phyloP scores from a whole-genome alignment of 1,140 invertebrate genomes.

The Solenopsis invicta region DNA sequence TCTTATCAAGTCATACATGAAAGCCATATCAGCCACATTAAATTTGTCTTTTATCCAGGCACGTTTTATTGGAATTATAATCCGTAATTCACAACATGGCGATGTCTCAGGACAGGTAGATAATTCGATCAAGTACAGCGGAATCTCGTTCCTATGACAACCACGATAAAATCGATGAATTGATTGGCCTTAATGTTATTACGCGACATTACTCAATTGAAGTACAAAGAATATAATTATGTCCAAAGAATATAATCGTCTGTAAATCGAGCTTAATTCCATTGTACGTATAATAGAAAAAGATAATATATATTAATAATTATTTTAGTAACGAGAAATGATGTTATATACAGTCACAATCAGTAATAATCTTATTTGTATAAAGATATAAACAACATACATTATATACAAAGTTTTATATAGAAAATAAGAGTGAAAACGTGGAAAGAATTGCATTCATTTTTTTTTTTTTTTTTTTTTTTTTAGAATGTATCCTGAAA shows the following conservation, averaged over 20 bases:
- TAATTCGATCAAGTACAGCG: constrained; percentile 55
- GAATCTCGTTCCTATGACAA: constrained; percentile 59
- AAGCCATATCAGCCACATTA: background rate
- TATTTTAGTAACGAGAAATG: background rate
- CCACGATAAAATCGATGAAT: constrained; percentile 56
- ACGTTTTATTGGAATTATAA: constrained; percentile 58
- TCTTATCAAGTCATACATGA: background rate
- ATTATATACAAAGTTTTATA: background rate
- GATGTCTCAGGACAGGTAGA: constrained; percentile 47
- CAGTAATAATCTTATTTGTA: background rate
- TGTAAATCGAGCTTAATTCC: background rate
- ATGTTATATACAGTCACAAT: background rate
- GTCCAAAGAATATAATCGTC: constrained; percentile 18
- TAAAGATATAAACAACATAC: background rate
- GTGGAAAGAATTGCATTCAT: background rate
- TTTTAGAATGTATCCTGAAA: background rate
- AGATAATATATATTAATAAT: background rate
- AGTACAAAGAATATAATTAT: constrained; percentile 55
- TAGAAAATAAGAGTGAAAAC: background rate
- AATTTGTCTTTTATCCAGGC: constrained; percentile 37
- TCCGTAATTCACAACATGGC: constrained; percentile 48
- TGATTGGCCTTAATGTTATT: constrained; percentile 60
- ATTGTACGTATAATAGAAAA: background rate
- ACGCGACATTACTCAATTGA: constrained; percentile 49
- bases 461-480: background rate